Evolutionary conservation across 2,888 invertebrate genomes (phyloP), one percentile per base, ranked within the genome.

Genomic region (Zygothrica quintamaculata): DNA sequence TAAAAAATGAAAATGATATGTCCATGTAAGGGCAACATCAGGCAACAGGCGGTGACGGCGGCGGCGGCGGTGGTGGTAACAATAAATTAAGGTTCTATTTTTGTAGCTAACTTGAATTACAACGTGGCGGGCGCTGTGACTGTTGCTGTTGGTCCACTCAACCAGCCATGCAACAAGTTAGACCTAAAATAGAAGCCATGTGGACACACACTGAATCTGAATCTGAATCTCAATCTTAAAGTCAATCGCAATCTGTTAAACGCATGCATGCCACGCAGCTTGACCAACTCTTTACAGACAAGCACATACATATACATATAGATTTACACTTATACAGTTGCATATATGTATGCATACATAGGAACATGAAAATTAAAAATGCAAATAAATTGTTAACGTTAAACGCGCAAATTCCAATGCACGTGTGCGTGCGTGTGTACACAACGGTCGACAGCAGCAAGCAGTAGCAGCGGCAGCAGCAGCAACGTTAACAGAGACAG

Each of bases 301-400:
- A 34, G n/a, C n/a, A n/a, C 15, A 31, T 42, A 60, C 59, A 65
- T 55, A 48, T 22, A 48, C 39, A 12, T 50, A 34, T 11, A 26
- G 25, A n/a, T n/a, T n/a, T n/a, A n/a, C n/a, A 13, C 29, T 39
- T 33, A 31, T 16, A 39, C 52, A 31, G n/a, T n/a, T n/a, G n/a
- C 18, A 33, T 11, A 55, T 22, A 31, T 7, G 37, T 34, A 34
- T n/a, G 53, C 33, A 52, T n/a, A 46, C 47, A 37, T 29, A 46
- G 53, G 64, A 58, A 86, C 85, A 87, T 82, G 79, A 82, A 87
- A 87, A 82, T 82, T 82, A 87, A 82, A 87, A 82, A 82, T 82
- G 81, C 81, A 87, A 82, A 82, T 82, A 87, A 87, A 82, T 85
- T 85, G 82, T 87, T 78, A 85, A 82, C 72, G 84, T 72, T 77